Conservation (phyloP, 2,797 vertebrate species). For the Molossus molossus region DNA sequence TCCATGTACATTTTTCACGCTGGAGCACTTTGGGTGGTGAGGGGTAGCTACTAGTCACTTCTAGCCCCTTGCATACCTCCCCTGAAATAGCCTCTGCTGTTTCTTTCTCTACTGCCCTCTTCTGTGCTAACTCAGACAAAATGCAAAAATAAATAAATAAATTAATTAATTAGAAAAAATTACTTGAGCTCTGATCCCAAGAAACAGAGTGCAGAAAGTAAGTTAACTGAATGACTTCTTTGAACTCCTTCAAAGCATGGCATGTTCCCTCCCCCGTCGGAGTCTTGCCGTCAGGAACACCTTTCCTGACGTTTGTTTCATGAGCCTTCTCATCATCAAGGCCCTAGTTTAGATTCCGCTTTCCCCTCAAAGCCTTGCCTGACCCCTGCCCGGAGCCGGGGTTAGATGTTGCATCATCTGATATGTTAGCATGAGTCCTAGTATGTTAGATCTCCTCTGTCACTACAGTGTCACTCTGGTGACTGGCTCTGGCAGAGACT, state of each 20-base stretch:
- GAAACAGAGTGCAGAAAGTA: not conserved
- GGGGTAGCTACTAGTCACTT: not conserved
- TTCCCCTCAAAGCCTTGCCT: not conserved
- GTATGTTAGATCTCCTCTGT: not conserved
- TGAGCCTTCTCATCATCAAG: not conserved
- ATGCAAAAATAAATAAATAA: not conserved
- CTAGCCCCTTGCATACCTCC: not conserved
- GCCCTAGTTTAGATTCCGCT: not conserved
- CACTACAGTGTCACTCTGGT: not conserved
- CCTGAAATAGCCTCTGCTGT: not conserved
- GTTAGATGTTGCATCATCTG: not conserved
- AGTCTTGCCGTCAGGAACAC: not conserved
- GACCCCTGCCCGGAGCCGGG: not conserved
- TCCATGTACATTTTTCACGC: fast-evolving
- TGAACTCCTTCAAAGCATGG: not conserved
- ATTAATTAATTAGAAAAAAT: not conserved
- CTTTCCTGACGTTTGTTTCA: not conserved
- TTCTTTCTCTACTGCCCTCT: not conserved
- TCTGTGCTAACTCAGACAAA: not conserved
- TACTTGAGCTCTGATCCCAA: not conserved
- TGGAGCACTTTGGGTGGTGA: no score
- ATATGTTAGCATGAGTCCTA: not conserved
- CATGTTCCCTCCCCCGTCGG: not conserved
- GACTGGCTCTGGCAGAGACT: not conserved
- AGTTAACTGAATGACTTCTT: slow-evolving; percentile 6